Evolutionary conservation across 2,888 invertebrate genomes (phyloP).

Genomic region (Chloroclysta siterata): DNA sequence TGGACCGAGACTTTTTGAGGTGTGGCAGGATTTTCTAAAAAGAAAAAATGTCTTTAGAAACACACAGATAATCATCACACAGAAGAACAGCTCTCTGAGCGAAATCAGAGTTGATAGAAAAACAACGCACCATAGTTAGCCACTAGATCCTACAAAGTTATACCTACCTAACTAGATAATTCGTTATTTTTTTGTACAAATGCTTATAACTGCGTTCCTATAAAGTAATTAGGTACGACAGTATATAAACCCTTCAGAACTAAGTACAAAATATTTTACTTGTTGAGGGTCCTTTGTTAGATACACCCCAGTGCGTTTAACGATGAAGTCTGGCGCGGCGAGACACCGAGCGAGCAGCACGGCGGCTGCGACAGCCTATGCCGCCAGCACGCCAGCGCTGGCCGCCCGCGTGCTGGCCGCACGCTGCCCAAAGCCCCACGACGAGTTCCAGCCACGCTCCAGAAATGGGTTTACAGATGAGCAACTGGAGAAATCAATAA

Average conservation of each 20-base stretch:
- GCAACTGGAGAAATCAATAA: constrained; percentile 55
- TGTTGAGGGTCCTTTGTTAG: constrained; percentile 67
- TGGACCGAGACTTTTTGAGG: constrained; percentile 58
- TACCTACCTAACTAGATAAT: too few species aligned
- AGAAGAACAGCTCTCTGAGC: too few species aligned
- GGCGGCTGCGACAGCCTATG: constrained; percentile 72
- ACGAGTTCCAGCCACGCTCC: constrained; percentile 54
- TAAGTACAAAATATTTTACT: constrained; percentile 42
- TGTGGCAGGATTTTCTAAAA: constrained; percentile 71
- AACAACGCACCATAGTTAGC: too few species aligned
- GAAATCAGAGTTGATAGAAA: too few species aligned
- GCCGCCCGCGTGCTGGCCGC: constrained; percentile 64
- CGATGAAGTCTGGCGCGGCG: constrained; percentile 70
- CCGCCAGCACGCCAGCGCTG: constrained; percentile 68
- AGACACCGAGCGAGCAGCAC: constrained; percentile 72
- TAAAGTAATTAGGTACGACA: too few species aligned
- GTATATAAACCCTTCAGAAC: too few species aligned
- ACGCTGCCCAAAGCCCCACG: constrained; percentile 65
- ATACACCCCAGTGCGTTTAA: constrained; percentile 63
- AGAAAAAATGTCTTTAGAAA: not conserved
- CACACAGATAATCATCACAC: too few species aligned
- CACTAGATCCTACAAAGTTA: too few species aligned
- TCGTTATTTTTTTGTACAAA: too few species aligned
- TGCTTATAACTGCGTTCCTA: too few species aligned
- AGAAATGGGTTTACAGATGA: constrained; percentile 66